phyloP scores from a whole-genome alignment of 2,888 invertebrate species.

The Cynaeus angustus region DNA sequence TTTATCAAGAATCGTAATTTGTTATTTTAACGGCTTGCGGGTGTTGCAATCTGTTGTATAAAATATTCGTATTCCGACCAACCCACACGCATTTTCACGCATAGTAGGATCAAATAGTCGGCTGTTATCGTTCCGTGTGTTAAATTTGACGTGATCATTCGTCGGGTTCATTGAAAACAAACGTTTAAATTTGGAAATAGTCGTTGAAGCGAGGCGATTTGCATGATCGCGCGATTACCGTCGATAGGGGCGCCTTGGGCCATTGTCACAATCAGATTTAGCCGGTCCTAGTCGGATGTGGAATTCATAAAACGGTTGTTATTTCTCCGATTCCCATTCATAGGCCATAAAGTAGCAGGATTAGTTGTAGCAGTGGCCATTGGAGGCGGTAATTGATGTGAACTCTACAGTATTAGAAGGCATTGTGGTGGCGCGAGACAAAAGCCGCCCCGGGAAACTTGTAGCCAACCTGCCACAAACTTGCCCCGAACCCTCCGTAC shows the following conservation, averaged over 20 bases:
- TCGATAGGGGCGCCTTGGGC: constrained; percentile 32
- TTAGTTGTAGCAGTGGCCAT: constrained; percentile 55
- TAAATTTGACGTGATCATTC: constrained; percentile 11
- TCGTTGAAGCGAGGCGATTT: constrained; percentile 31
- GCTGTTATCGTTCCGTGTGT: background rate
- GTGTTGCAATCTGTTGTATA: no score
- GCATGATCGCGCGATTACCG: constrained; percentile 43
- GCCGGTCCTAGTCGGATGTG: constrained; percentile 43
- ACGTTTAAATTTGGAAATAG: constrained; percentile 38
- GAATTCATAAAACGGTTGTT: constrained; percentile 55
- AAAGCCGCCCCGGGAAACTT: constrained; percentile 50
- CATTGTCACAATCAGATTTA: constrained; percentile 44
- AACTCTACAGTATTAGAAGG: constrained; percentile 50
- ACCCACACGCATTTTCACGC: no score
- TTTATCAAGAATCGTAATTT: no score
- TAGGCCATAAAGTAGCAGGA: constrained; percentile 51
- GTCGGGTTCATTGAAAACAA: constrained; percentile 31
- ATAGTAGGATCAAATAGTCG: no score
- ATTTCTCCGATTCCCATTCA: constrained; percentile 55
- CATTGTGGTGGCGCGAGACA: constrained; percentile 49
- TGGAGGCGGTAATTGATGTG: constrained; percentile 50
- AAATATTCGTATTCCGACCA: no score
- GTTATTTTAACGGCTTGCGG: no score
- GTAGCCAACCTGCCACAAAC: constrained; percentile 49
- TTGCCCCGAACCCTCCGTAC: constrained; percentile 43